Percentiles rank a stretch among this genome's conserved stretches.
These are phyloP conservation scores for Melanotaenia boesemani DNA, from an alignment of 2,797 vertebrate species.

Conservation along the genomic window DNA sequence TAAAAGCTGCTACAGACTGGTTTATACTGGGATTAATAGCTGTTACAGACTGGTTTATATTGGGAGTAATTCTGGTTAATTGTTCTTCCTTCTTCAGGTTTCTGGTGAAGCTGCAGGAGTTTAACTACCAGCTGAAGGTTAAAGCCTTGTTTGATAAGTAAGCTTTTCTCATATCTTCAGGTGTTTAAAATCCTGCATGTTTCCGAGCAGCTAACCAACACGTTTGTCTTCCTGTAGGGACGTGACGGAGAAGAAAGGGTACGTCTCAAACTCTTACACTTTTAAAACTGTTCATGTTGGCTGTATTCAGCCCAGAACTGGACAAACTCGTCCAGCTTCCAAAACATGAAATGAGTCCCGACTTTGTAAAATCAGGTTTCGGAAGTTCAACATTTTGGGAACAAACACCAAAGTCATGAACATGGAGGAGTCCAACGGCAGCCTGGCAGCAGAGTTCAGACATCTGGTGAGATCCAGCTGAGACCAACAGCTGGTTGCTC, in stretches of 20 bases:
- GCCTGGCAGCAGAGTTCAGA: slow-evolving; percentile 94
- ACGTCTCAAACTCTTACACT: slow-evolving; percentile 31
- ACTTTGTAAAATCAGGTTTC: slow-evolving; percentile 76
- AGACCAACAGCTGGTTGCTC: no score
- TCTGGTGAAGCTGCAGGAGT: slow-evolving; percentile 93
- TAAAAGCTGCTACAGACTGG: no score
- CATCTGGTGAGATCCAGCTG: slow-evolving; percentile 85
- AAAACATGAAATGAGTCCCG: no score
- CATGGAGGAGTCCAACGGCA: slow-evolving; percentile 98
- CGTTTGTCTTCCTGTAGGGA: slow-evolving; percentile 82
- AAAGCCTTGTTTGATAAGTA: slow-evolving; percentile 97
- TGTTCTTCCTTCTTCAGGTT: slow-evolving; percentile 81
- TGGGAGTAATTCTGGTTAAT: no score
- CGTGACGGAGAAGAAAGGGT: slow-evolving; percentile 93
- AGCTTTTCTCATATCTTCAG: slow-evolving; percentile 45
- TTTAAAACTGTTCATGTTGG: no score
- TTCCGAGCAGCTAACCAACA: neutral
- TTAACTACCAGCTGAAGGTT: slow-evolving; percentile 96
- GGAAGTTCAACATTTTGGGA: slow-evolving; percentile 96
- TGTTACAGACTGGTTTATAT: no score
- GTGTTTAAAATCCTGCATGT: fast-evolving
- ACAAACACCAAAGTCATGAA: slow-evolving; percentile 98
- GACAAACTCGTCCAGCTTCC: slow-evolving; percentile 1
- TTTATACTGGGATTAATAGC: no score
- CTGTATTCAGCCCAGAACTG: no score